These are phyloP conservation scores for Peucedramus taeniatus DNA, from an alignment of 2,113 vertebrate genomes.

Conservation along the genomic window DNA sequence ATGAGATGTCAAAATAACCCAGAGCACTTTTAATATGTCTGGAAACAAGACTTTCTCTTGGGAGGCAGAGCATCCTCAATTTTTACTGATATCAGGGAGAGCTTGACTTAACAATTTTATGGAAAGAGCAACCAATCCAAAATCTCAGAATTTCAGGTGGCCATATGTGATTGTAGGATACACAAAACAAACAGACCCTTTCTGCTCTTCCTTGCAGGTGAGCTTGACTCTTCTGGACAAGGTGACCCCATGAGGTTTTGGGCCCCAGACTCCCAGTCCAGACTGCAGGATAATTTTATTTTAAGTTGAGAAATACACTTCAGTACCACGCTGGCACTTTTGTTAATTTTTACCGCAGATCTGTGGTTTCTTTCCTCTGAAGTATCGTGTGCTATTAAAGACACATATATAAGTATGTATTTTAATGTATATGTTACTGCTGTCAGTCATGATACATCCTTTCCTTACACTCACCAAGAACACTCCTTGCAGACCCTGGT, in stretches of 20 bases:
- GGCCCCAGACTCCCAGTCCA: neutral
- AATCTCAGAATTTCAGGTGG: neutral
- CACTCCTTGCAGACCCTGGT: neutral
- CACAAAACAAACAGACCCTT: fast-evolving
- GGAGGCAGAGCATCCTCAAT: neutral
- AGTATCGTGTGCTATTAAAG: neutral
- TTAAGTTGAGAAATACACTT: neutral
- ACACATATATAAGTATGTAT: no score
- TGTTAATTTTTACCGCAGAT: neutral
- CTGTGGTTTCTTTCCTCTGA: neutral
- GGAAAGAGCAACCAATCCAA: neutral
- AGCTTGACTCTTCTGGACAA: neutral
- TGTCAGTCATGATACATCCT: neutral
- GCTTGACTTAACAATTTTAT: no score
- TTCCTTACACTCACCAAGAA: neutral
- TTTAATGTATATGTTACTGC: no score
- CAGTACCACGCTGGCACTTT: neutral
- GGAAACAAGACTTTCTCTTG: neutral
- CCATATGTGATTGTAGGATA: fast-evolving
- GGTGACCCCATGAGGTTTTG: neutral
- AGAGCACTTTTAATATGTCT: neutral
- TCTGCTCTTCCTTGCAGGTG: fast-evolving
- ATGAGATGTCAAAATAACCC: neutral
- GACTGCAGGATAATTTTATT: neutral
- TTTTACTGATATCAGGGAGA: neutral